These are phyloP conservation scores for Phytoseiulus persimilis DNA, from an alignment of 2,888 invertebrate species.

Conservation along the genomic window DNA sequence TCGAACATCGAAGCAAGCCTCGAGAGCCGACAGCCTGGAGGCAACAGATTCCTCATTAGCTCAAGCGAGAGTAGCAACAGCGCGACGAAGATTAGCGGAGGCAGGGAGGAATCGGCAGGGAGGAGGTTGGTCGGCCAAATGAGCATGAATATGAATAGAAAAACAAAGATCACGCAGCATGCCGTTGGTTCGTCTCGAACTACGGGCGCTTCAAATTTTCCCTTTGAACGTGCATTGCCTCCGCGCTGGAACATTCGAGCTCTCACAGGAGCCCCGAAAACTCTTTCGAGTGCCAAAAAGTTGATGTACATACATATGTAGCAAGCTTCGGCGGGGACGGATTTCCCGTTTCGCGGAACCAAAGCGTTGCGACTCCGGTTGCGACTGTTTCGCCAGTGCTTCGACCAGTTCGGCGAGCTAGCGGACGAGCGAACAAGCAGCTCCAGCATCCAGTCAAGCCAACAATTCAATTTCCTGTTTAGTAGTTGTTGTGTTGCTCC, in stretches of 20 bases:
- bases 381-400: neutral
- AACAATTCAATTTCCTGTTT: conserved; percentile 5
- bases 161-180: no score
- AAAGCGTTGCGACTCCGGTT: neutral
- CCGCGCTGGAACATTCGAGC: neutral
- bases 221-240: neutral
- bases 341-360: neutral
- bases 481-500: neutral
- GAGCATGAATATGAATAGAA: no score
- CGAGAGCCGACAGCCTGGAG: neutral
- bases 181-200: no score
- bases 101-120: no score
- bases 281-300: neutral
- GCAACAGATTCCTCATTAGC: neutral
- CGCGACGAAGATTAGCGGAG: neutral
- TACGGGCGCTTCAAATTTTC: no score
- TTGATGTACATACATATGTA: neutral
- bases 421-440: neutral
- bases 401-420: neutral
- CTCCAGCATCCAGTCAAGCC: neutral
- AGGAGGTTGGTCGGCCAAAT: no score
- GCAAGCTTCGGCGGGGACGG: neutral
- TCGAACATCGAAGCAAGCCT: neutral
- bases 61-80: neutral
- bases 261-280: neutral